These are phyloP conservation scores for Halictus rubicundus DNA, from an alignment of 1,140 invertebrate species.

Conservation along the genomic window DNA sequence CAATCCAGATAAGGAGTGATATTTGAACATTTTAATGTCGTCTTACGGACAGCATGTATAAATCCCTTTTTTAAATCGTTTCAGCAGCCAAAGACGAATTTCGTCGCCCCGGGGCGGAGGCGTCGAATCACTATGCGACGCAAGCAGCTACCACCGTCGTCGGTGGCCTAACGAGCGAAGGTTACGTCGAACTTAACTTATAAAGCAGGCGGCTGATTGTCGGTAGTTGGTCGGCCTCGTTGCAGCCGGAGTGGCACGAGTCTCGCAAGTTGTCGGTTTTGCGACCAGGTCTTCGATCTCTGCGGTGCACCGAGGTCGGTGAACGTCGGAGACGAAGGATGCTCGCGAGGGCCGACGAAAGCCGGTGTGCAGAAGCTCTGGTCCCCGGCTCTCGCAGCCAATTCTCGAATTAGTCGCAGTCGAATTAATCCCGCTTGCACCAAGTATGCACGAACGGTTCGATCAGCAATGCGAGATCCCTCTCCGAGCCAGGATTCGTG, in stretches of 20 bases:
- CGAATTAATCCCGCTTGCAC: slow-evolving; percentile 59
- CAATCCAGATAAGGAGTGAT: no score
- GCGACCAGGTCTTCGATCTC: slow-evolving; percentile 8
- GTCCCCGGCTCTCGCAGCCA: slow-evolving; percentile 42
- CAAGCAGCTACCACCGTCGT: no score
- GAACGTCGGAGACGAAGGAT: not conserved
- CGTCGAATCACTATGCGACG: no score
- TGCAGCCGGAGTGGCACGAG: not conserved
- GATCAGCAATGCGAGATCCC: slow-evolving; percentile 68
- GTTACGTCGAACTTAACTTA: not conserved
- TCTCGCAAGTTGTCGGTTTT: slow-evolving; percentile 6
- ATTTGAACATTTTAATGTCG: no score
- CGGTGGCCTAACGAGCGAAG: no score
- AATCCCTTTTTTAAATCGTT: no score
- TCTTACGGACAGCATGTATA: no score
- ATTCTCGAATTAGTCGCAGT: slow-evolving; percentile 66
- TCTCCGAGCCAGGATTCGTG: slow-evolving; percentile 60
- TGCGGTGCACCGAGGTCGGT: not conserved
- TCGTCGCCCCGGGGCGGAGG: no score
- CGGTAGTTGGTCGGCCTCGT: not conserved
- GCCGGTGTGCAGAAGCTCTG: slow-evolving; percentile 3
- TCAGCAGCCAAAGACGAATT: no score
- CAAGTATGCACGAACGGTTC: slow-evolving; percentile 69
- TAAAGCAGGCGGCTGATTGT: not conserved
- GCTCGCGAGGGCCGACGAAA: not conserved